Evolutionary conservation across 2,113 vertebrate genomes (phyloP), one percentile per base, ranked within the genome.

Genomic region (Scomber colias): DNA sequence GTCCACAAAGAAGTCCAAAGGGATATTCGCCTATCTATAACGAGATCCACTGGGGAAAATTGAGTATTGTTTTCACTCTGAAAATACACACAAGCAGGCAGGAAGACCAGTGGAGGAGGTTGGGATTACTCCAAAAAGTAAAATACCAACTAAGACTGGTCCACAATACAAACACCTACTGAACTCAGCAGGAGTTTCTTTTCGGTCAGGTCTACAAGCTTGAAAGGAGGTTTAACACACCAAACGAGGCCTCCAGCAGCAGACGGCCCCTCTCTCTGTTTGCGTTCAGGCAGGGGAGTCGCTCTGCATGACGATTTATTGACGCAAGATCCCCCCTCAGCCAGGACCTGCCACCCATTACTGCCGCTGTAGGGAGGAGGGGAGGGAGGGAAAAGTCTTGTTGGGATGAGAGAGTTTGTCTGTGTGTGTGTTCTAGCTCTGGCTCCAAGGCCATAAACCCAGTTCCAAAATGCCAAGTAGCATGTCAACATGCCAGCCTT

Each of bases 261-360:
- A 87, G 86, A 85, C 77, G 65, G 83, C 82, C 86, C 80, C 78
- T 88, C 70, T 71, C 74, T 88, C 72, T 92, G 90, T 94, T 94
- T 91, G 90, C 87, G 86, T 89, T 92, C 83, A 91, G 89, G 85
- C 73, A 84, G 82, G 87, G 87, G 87, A 92, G 89, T 90, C 72
- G 82, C 92, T 77, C 89, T 81, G 88, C 85, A 85, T 94, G 92
- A 92, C 92, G 86, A 92, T 90, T 90, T 93, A 93, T 88, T 95
- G 93, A 95, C 90, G 91, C 87, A 93, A 92, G 89, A 94, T 77
- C 87, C 88, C 74, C 79, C 72, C 79, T 68, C 77, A 83, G 79
- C 87, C 84, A 85, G 82, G 87, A 89, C 86, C 86, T 87, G 90
- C 90, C 88, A 93, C 89, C 68, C 82, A 92, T 92, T 93, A 92